phyloP scores from a whole-genome alignment of 1,140 invertebrate genomes.

The Probaryconus sp. region DNA sequence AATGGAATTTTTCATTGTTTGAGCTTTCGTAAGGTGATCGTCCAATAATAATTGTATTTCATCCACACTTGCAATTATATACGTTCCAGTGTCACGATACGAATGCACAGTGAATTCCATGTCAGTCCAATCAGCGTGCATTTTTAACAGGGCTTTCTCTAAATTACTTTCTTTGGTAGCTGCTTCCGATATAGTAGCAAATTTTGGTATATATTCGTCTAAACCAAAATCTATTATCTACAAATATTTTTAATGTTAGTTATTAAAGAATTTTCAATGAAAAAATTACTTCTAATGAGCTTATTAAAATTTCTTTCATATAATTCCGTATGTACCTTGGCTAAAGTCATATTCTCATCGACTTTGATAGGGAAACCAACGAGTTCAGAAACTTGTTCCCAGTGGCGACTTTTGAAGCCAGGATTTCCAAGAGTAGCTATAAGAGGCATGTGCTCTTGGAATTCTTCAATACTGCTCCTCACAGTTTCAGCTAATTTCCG shows the following conservation, averaged over 20 bases:
- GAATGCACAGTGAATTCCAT: conserved; percentile 88
- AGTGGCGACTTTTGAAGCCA: conserved; percentile 94
- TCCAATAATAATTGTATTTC: conserved; percentile 97
- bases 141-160: conserved; percentile 92
- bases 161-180: conserved; percentile 97
- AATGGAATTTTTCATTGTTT: conserved; percentile 98
- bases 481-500: conserved; percentile 82
- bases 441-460: conserved; percentile 93
- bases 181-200: conserved; percentile 95
- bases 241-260: conserved; percentile 7
- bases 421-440: conserved; percentile 96
- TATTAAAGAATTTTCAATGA: neutral
- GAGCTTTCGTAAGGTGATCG: conserved; percentile 97
- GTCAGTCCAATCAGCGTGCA: conserved; percentile 95
- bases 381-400: conserved; percentile 97
- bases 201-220: conserved; percentile 93
- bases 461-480: conserved; percentile 89
- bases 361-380: conserved; percentile 95
- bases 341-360: conserved; percentile 89
- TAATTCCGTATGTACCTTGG: conserved; percentile 79
- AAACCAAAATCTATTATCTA: conserved; percentile 94
- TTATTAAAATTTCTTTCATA: neutral
- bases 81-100: conserved; percentile 94
- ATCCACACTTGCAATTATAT: conserved; percentile 93
- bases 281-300: no score